Conservation (phyloP, 2,113 vertebrate species). For the Chlorodrepanis virens region DNA sequence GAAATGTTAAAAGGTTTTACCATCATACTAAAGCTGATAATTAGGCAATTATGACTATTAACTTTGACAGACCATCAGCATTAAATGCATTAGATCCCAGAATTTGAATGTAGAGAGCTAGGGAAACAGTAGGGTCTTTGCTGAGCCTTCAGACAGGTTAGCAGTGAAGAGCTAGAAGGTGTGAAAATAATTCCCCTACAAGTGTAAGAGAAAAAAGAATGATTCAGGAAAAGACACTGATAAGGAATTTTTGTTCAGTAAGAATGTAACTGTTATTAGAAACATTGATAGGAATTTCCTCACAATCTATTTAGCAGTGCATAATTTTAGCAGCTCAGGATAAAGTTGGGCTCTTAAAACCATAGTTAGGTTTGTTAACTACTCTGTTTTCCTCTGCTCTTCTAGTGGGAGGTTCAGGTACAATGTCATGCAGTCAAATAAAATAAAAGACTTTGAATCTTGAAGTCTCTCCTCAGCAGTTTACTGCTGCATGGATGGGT, state of each 20-base stretch:
- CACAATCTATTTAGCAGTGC: conserved; percentile 53
- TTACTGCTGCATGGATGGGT: background rate
- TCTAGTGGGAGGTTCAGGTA: conserved; percentile 7
- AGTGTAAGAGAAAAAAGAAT: background rate
- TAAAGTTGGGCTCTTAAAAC: background rate
- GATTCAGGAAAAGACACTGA: background rate
- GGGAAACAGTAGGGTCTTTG: conserved; percentile 46
- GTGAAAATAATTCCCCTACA: conserved; percentile 12
- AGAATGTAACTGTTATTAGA: background rate
- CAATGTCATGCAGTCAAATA: background rate
- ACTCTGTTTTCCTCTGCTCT: background rate
- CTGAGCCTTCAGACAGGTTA: conserved; percentile 41
- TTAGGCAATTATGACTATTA: conserved; percentile 78
- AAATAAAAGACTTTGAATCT: background rate
- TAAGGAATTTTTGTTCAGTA: conserved; percentile 21
- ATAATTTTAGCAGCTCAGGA: background rate
- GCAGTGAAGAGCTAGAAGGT: conserved; percentile 9
- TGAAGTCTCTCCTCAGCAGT: background rate
- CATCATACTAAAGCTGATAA: conserved; percentile 74
- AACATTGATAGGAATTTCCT: background rate
- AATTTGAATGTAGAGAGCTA: conserved; percentile 52
- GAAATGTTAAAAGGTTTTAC: conserved; percentile 77
- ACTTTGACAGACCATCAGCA: conserved; percentile 72
- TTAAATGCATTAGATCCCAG: conserved; percentile 67
- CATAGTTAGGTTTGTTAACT: background rate